phyloP scores from a whole-genome alignment of 2,797 vertebrate species.

The Sebastes kiyomatsui region DNA sequence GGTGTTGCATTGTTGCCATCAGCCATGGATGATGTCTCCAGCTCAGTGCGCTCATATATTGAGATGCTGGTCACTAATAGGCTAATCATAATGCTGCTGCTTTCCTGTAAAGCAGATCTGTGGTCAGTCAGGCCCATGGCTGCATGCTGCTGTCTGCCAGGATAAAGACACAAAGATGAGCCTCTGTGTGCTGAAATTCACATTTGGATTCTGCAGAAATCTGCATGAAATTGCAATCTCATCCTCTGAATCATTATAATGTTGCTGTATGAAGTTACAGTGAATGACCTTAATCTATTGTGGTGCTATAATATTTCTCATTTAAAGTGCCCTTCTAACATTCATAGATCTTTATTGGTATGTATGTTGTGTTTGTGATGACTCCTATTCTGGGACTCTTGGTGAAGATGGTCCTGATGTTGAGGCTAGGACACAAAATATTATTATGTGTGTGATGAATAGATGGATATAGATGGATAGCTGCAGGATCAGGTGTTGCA shows the following conservation, averaged over 20 bases:
- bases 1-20: constrained; percentile 30
- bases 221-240: background rate
- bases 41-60: background rate
- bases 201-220: background rate
- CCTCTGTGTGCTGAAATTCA: background rate
- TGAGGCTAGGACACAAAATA: too few relatives aligned
- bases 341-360: too few relatives aligned
- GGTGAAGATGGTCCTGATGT: too few relatives aligned
- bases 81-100: background rate
- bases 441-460: background rate
- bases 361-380: too few relatives aligned
- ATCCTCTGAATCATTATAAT: too few relatives aligned
- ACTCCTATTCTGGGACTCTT: too few relatives aligned
- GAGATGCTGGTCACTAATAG: constrained; percentile 20
- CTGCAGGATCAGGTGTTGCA: constrained; percentile 6
- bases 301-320: too few relatives aligned
- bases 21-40: constrained; percentile 28
- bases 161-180: background rate
- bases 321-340: too few relatives aligned
- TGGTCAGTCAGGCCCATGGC: constrained; percentile 17
- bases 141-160: constrained; percentile 14
- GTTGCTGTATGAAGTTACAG: background rate
- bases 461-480: background rate
- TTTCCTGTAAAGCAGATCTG: constrained; percentile 10
- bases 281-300: background rate